Conservation (phyloP, 2,797 vertebrate species). For the Falco concolor region DNA sequence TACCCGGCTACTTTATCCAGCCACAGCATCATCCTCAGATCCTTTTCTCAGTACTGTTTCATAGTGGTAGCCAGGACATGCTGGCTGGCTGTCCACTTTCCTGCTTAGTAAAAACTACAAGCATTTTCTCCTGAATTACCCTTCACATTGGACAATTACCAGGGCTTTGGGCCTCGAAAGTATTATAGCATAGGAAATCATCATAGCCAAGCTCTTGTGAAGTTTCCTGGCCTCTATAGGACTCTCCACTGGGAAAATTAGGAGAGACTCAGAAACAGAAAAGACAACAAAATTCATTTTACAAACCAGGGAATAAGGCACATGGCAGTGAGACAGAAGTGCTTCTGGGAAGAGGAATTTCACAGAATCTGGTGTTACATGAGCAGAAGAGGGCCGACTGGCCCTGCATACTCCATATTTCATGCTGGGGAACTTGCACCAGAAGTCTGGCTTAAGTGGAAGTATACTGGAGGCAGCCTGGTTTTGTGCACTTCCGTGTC, state of each 20-base stretch:
- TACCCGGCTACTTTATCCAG: neutral
- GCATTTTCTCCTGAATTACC: neutral
- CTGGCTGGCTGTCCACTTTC: neutral
- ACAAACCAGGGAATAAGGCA: neutral
- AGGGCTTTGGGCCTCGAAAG: neutral
- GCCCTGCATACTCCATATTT: neutral
- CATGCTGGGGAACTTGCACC: neutral
- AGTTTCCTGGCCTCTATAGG: conserved; percentile 22
- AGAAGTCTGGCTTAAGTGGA: neutral
- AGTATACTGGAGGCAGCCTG: neutral
- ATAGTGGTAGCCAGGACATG: neutral
- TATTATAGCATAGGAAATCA: neutral
- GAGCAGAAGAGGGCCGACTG: neutral
- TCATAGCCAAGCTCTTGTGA: neutral
- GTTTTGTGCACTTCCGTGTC: neutral
- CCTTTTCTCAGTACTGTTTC: neutral
- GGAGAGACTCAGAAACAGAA: neutral
- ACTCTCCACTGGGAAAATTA: neutral
- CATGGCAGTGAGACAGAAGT: neutral
- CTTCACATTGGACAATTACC: neutral
- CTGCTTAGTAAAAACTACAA: neutral
- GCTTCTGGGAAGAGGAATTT: neutral
- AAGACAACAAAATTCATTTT: neutral
- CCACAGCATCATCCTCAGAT: neutral
- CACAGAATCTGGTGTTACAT: neutral